These are phyloP conservation scores for Triplophysa dalaica DNA, from an alignment of 2,113 vertebrate genomes.

Conservation along the genomic window DNA sequence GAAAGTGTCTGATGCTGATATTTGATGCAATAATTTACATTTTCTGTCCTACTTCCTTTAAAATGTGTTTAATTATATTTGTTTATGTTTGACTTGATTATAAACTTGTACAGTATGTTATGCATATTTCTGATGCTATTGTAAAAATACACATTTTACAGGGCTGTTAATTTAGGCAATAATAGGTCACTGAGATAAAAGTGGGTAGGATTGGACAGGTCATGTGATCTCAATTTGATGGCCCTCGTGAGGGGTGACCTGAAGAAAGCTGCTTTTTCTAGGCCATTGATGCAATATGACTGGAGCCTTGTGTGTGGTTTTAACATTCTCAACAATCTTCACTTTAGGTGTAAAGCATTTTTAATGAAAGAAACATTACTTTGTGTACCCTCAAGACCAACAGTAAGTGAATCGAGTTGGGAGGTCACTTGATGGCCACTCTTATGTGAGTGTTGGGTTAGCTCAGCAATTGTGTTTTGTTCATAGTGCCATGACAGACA, in stretches of 20 bases:
- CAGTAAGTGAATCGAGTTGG: no score
- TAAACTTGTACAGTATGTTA: no score
- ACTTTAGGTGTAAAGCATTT: neutral
- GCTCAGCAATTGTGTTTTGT: slow-evolving; percentile 3
- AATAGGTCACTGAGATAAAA: no score
- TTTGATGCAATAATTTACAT: neutral
- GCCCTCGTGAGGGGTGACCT: neutral
- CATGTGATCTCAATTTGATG: no score
- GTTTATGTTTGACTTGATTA: no score
- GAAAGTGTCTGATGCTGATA: neutral
- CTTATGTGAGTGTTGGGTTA: neutral
- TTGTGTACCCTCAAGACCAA: neutral
- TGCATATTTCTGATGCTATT: no score
- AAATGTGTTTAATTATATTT: neutral
- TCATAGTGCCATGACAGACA: slow-evolving; percentile 5
- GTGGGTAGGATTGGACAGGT: no score
- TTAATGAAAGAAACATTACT: neutral
- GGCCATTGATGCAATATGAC: neutral
- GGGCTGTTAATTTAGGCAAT: no score
- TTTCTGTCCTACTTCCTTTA: slow-evolving; percentile 4
- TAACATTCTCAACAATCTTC: no score
- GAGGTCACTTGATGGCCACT: no score
- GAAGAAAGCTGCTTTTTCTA: neutral
- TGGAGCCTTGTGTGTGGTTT: no score
- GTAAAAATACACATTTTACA: no score